Conservation (phyloP, 2,888 invertebrate genomes). For the Allacma fusca region DNA sequence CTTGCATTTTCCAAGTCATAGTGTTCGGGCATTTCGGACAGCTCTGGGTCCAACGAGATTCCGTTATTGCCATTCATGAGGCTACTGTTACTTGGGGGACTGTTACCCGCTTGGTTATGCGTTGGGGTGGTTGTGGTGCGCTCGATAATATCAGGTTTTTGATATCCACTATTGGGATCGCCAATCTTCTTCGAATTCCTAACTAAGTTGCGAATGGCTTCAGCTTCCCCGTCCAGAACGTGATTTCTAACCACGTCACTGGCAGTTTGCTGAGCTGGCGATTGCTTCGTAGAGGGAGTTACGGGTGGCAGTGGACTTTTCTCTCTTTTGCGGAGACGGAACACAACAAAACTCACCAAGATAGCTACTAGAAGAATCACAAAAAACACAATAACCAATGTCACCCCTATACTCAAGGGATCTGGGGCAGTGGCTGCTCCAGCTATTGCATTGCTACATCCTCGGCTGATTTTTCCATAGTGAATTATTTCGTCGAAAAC, state of each 20-base stretch:
- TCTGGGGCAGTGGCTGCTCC: slow-evolving; percentile 82
- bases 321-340: slow-evolving; percentile 85
- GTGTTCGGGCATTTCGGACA: slow-evolving; percentile 84
- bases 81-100: slow-evolving; percentile 61
- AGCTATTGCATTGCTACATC: slow-evolving; percentile 76
- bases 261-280: slow-evolving; percentile 67
- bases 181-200: slow-evolving; percentile 59
- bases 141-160: slow-evolving; percentile 87
- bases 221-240: slow-evolving; percentile 73
- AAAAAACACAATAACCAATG: slow-evolving; percentile 92
- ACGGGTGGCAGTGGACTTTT: slow-evolving; percentile 71
- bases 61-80: slow-evolving; percentile 63
- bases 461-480: slow-evolving; percentile 76
- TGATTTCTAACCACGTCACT: slow-evolving; percentile 80
- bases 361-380: slow-evolving; percentile 88
- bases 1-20: slow-evolving; percentile 97
- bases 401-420: slow-evolving; percentile 90
- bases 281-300: slow-evolving; percentile 50
- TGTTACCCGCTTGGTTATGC: slow-evolving; percentile 76
- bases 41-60: slow-evolving; percentile 68
- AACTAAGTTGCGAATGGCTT: slow-evolving; percentile 59
- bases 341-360: slow-evolving; percentile 89
- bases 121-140: slow-evolving; percentile 79
- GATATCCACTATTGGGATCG: slow-evolving; percentile 69
- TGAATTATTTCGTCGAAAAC: slow-evolving; percentile 76